Conservation (phyloP, 2,113 vertebrate genomes). For the Orientallactaga bullata region DNA sequence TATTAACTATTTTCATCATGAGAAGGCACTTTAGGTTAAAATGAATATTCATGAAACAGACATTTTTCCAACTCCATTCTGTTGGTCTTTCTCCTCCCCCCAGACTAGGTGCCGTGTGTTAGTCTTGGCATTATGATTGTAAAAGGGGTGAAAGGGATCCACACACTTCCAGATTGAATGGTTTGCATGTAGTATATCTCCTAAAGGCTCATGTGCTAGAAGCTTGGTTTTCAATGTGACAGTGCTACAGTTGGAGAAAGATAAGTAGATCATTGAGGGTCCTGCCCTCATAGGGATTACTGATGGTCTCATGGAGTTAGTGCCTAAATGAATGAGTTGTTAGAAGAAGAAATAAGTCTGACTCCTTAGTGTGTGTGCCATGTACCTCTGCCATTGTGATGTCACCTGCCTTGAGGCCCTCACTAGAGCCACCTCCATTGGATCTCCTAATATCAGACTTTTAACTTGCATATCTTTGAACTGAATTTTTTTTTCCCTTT, state of each 20-base stretch:
- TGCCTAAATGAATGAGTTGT: not conserved
- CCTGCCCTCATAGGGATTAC: not conserved
- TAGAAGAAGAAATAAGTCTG: not conserved
- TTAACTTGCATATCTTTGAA: not conserved
- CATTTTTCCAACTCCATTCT: constrained; percentile 2
- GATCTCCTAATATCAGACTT: not conserved
- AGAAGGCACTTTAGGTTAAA: not conserved
- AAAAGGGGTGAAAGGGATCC: not conserved
- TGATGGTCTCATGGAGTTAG: not conserved
- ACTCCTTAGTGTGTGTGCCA: not conserved
- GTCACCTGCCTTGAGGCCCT: not conserved
- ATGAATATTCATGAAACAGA: not conserved
- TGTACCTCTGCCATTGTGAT: not conserved
- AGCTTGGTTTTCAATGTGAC: not conserved
- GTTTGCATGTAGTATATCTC: not conserved
- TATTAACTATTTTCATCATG: not conserved
- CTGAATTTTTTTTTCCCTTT: not conserved
- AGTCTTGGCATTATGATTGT: not conserved
- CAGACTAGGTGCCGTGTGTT: not conserved
- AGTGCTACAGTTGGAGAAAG: no score
- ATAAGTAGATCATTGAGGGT: not conserved
- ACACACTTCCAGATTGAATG: not conserved
- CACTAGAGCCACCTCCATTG: not conserved
- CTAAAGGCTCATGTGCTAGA: not conserved
- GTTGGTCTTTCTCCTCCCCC: not conserved